A percentile compares a stretch with the other conserved stretches of the same genome.
Evolutionary conservation across 2,113 vertebrate species (phyloP).

Genomic region (Dolichotis patagonum): DNA sequence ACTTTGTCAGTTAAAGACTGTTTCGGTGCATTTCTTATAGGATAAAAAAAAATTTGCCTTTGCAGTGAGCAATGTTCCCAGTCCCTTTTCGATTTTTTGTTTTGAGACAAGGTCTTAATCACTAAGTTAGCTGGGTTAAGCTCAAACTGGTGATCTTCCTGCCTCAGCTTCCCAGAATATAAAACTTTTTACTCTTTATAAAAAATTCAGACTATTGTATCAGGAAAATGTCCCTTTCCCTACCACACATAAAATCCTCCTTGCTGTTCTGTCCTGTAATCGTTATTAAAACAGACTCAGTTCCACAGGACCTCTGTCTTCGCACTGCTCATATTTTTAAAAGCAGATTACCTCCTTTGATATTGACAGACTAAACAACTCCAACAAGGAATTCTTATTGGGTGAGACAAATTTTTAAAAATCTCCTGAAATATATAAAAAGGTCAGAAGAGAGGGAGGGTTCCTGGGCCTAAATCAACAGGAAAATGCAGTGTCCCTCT

Average conservation of each 20-base stretch:
- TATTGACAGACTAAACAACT: background rate
- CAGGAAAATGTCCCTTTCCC: background rate
- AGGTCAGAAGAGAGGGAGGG: background rate
- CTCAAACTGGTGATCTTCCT: background rate
- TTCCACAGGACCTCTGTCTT: background rate
- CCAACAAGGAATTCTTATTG: background rate
- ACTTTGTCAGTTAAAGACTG: background rate
- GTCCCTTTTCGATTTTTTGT: background rate
- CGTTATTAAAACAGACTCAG: background rate
- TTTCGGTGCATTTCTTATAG: background rate
- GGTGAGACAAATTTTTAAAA: background rate
- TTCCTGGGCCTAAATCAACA: background rate
- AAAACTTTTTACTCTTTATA: background rate
- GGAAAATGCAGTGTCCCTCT: background rate
- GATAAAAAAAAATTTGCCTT: background rate
- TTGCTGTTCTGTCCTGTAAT: background rate
- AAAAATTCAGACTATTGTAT: background rate
- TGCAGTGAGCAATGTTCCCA: background rate
- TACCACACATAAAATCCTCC: background rate
- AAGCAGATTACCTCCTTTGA: background rate
- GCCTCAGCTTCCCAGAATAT: background rate
- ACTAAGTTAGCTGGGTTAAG: background rate
- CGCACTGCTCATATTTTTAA: background rate
- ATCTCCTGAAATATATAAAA: background rate
- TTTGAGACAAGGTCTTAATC: background rate